Evolutionary conservation across 2,888 invertebrate species (phyloP).

Genomic region (Nomada goodeniana): DNA sequence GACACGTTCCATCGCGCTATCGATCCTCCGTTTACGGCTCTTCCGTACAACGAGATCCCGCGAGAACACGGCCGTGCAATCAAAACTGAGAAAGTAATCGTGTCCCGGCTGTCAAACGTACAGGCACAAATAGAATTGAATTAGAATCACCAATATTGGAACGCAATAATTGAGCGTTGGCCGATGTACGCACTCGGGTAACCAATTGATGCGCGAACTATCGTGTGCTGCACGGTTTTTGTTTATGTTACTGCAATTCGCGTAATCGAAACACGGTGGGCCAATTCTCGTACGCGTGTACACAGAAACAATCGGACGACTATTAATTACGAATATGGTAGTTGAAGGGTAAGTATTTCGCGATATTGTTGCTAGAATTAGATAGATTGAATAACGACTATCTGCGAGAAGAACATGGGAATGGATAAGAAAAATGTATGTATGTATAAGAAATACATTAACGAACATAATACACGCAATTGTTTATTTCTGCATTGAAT

Average conservation of each 20-base stretch:
- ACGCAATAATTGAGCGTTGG: slow-evolving; percentile 23
- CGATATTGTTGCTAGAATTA: too few species aligned
- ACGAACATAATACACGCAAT: too few species aligned
- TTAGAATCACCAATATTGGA: slow-evolving; percentile 25
- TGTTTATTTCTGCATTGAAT: too few species aligned
- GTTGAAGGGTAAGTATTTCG: too few species aligned
- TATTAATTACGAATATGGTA: too few species aligned
- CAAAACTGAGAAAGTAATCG: slow-evolving; percentile 23
- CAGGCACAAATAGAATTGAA: slow-evolving; percentile 14
- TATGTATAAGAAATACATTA: too few species aligned
- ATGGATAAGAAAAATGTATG: too few species aligned
- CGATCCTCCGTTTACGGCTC: slow-evolving; percentile 13
- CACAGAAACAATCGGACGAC: too few species aligned
- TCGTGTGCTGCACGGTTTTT: neutral
- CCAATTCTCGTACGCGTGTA: too few species aligned
- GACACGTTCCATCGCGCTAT: slow-evolving; percentile 16
- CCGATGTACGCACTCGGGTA: neutral
- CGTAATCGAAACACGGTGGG: neutral
- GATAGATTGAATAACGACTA: too few species aligned
- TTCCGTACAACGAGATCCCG: slow-evolving; percentile 1
- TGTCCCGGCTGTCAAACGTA: slow-evolving; percentile 17
- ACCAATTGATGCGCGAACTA: neutral
- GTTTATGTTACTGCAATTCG: neutral
- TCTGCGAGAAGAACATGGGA: too few species aligned
- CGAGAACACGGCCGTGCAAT: slow-evolving; percentile 6